Percentiles rank a stretch among this genome's conserved stretches.
These are phyloP conservation scores for Pseudomyrmex sp. DNA, from an alignment of 1,140 invertebrate species.

Conservation along the genomic window DNA sequence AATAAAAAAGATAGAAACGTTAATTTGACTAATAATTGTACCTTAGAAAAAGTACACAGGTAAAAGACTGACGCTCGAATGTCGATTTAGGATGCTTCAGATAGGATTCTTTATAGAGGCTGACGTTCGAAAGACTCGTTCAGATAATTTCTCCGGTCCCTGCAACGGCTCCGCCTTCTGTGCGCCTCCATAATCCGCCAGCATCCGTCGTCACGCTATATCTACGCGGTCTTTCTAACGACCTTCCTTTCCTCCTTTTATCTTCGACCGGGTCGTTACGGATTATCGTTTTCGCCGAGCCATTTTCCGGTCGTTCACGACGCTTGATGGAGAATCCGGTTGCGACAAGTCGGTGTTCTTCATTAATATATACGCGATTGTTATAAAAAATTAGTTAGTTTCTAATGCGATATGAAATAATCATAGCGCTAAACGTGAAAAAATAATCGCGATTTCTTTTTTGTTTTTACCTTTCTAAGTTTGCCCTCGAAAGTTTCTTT, in stretches of 20 bases:
- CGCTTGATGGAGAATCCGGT: slow-evolving; percentile 24
- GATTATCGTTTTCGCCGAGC: slow-evolving; percentile 47
- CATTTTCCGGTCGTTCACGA: slow-evolving; percentile 49
- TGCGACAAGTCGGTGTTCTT: slow-evolving; percentile 16
- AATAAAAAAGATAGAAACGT: background rate
- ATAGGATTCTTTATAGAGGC: slow-evolving; percentile 35
- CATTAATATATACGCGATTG: slow-evolving; percentile 14
- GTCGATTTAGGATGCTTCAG: background rate
- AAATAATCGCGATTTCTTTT: background rate
- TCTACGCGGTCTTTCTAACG: slow-evolving; percentile 17
- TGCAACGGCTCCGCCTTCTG: slow-evolving; percentile 35
- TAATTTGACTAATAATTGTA: too few relatives aligned
- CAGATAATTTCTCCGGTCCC: slow-evolving; percentile 35
- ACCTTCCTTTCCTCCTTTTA: slow-evolving; percentile 44
- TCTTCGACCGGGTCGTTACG: slow-evolving; percentile 49
- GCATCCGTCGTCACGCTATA: slow-evolving; percentile 37
- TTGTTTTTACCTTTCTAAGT: too few relatives aligned
- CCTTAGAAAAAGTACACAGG: background rate
- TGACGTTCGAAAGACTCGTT: slow-evolving; percentile 21
- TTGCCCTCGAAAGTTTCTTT: background rate
- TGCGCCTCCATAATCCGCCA: slow-evolving; percentile 47
- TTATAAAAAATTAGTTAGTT: background rate
- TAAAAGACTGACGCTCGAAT: background rate
- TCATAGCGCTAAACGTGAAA: too few relatives aligned
- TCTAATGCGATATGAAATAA: background rate